Evolutionary conservation across 2,797 vertebrate genomes (phyloP).

Genomic region (Notamacropus eugenii): DNA sequence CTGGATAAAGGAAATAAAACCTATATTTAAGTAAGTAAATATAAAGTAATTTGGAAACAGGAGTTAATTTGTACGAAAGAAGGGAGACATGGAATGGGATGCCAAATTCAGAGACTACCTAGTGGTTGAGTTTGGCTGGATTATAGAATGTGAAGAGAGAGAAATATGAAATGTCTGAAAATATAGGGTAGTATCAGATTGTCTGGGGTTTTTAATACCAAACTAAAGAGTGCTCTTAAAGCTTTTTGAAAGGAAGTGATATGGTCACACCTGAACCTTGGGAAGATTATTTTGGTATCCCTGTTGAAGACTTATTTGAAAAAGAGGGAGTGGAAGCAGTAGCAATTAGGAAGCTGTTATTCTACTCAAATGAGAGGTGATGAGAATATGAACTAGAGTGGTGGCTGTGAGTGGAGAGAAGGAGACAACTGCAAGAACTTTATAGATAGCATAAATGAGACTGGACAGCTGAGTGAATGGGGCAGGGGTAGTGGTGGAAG

Average conservation of each 20-base stretch:
- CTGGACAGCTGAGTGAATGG: neutral
- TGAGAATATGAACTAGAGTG: neutral
- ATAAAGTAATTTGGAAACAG: neutral
- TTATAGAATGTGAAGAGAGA: neutral
- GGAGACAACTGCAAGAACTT: neutral
- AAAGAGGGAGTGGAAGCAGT: neutral
- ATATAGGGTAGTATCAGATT: neutral
- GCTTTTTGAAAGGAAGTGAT: neutral
- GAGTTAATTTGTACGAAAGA: neutral
- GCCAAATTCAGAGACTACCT: neutral
- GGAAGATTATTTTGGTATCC: neutral
- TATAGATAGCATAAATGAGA: neutral
- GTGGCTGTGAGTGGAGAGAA: neutral
- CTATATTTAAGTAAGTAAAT: neutral
- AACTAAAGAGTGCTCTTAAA: neutral
- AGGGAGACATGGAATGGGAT: neutral
- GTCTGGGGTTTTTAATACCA: neutral
- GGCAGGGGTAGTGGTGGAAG: too few species aligned
- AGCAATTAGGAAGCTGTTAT: neutral
- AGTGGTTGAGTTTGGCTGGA: neutral
- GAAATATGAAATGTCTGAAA: neutral
- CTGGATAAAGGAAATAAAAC: neutral
- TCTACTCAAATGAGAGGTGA: neutral
- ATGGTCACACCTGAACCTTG: neutral
- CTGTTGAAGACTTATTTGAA: neutral